phyloP scores from a whole-genome alignment of 2,797 vertebrate species.

The Vespertilio murinus region DNA sequence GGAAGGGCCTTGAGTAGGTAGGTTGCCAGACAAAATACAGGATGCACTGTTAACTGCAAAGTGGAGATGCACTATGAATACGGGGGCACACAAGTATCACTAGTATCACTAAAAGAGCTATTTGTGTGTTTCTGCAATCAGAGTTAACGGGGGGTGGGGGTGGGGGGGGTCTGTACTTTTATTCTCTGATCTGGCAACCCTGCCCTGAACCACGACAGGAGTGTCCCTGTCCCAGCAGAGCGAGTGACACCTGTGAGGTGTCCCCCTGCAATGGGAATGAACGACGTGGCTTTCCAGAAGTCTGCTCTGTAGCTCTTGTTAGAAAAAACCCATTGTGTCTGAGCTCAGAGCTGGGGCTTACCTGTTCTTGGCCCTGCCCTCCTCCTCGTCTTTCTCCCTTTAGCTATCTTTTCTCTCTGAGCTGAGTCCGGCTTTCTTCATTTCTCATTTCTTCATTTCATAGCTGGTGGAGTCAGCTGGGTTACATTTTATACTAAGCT shows the following conservation, averaged over 20 bases:
- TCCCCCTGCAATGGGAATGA: neutral
- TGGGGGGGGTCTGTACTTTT: neutral
- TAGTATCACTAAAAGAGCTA: neutral
- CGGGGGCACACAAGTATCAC: neutral
- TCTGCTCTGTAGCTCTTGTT: neutral
- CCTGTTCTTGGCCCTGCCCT: neutral
- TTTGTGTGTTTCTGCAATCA: neutral
- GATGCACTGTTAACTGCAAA: neutral
- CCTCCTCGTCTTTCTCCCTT: neutral
- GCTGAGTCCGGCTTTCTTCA: neutral
- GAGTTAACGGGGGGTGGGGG: neutral
- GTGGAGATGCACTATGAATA: neutral
- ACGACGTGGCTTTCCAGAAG: neutral
- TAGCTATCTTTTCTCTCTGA: slow-evolving; percentile 27
- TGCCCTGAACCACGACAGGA: neutral
- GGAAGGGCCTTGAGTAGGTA: neutral
- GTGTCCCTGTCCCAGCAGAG: neutral
- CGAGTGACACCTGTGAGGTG: neutral
- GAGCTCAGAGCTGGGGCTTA: neutral
- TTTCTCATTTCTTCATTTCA: too few species aligned
- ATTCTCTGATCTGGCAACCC: neutral
- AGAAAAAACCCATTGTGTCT: neutral
- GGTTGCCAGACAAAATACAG: neutral
- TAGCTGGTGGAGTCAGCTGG: slow-evolving; percentile 18
- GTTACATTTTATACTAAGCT: slow-evolving; percentile 57